A percentile compares a stretch with the other conserved stretches of the same genome.
Conservation (phyloP, 2,888 invertebrate species). For the Synergus umbraculus region DNA sequence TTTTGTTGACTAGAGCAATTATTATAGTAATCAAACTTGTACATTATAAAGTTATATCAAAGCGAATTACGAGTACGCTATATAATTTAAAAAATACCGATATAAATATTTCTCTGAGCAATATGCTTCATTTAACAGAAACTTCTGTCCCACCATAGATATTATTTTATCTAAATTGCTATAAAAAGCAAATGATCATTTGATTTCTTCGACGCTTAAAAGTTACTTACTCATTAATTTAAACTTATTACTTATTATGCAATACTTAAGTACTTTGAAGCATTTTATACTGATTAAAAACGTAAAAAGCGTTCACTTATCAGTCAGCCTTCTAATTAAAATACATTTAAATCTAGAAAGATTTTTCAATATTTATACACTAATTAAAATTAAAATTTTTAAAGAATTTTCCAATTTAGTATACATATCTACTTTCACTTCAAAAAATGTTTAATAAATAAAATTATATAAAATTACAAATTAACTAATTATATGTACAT, state of each 20-base stretch:
- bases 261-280: background rate
- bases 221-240: background rate
- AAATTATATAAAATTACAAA: background rate
- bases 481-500: constrained; percentile 19
- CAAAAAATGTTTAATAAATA: background rate
- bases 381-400: no score
- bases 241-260: background rate
- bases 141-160: background rate
- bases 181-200: background rate
- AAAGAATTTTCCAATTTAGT: background rate
- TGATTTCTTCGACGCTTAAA: background rate
- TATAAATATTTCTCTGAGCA: constrained; percentile 16
- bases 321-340: background rate
- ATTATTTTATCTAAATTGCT: background rate
- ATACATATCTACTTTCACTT: background rate
- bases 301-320: background rate
- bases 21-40: background rate
- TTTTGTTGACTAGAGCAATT: constrained; percentile 63
- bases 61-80: background rate
- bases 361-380: no score
- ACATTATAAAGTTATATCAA: background rate
- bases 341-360: no score
- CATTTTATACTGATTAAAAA: background rate
- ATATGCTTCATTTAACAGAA: background rate
- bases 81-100: background rate